A percentile compares a stretch with the other conserved stretches of the same genome.
Conservation (phyloP, 1,140 invertebrate genomes). For the Muscidifurax raptorellus region DNA sequence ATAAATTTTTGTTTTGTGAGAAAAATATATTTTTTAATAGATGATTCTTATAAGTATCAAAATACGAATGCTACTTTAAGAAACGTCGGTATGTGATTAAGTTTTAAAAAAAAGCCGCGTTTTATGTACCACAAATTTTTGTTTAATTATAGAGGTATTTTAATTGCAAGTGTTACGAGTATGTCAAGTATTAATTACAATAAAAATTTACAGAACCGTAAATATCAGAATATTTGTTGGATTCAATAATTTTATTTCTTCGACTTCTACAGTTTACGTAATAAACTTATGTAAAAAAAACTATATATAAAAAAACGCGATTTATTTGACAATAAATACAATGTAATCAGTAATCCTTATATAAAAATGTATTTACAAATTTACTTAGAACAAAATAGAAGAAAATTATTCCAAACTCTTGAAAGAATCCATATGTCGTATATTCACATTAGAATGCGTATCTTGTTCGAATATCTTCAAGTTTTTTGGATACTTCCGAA, state of each 20-base stretch:
- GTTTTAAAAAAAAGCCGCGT: too few species aligned
- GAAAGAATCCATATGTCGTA: background rate
- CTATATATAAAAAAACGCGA: slow-evolving; percentile 6
- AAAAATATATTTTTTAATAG: too few species aligned
- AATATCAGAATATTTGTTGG: background rate
- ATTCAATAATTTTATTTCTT: background rate
- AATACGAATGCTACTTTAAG: too few species aligned
- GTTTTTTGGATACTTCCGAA: slow-evolving; percentile 96
- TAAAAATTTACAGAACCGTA: background rate
- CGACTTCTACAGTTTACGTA: background rate
- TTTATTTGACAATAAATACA: slow-evolving; percentile 42
- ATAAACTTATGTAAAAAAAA: background rate
- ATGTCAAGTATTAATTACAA: too few species aligned
- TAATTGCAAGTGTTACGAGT: too few species aligned
- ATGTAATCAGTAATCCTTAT: background rate
- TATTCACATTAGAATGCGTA: slow-evolving; percentile 90
- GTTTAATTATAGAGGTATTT: too few species aligned
- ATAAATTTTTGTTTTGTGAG: too few species aligned
- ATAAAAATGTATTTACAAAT: slow-evolving; percentile 32
- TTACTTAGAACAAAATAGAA: background rate
- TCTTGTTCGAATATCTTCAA: slow-evolving; percentile 95
- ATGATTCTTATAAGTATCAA: too few species aligned
- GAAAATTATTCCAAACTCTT: background rate
- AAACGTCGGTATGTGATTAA: too few species aligned
- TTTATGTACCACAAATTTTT: too few species aligned